Conservation (phyloP, 1,140 invertebrate species). For the Nylanderia fulva region DNA sequence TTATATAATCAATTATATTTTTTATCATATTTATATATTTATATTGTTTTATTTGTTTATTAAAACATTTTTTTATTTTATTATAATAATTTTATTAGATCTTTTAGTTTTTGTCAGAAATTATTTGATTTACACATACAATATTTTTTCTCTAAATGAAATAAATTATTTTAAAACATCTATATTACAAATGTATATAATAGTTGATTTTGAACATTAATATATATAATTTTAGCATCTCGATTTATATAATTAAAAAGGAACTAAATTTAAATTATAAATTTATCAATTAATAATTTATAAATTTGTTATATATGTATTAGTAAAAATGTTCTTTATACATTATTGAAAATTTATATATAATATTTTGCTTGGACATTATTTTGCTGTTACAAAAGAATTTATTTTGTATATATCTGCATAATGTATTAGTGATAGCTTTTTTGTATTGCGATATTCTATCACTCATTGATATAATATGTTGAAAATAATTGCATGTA, state of each 20-base stretch:
- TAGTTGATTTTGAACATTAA: no score
- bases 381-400: background rate
- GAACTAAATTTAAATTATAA: no score
- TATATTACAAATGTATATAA: background rate
- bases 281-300: no score
- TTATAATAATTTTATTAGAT: no score
- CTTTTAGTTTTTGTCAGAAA: background rate
- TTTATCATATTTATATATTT: no score
- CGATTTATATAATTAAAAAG: background rate
- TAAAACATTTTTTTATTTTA: no score
- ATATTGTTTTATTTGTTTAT: background rate
- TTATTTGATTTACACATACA: background rate
- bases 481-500: slow-evolving; percentile 27
- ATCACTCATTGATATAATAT: background rate
- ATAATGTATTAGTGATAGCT: slow-evolving; percentile 1
- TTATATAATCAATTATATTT: background rate
- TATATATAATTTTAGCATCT: background rate
- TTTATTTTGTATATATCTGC: background rate
- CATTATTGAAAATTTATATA: background rate
- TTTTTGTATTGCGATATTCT: background rate
- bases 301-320: background rate
- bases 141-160: background rate
- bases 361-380: no score
- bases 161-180: background rate
- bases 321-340: background rate